Base-by-base conservation (phyloP, 2,888 invertebrate genomes). In the Lathronympha strigana region DNA sequence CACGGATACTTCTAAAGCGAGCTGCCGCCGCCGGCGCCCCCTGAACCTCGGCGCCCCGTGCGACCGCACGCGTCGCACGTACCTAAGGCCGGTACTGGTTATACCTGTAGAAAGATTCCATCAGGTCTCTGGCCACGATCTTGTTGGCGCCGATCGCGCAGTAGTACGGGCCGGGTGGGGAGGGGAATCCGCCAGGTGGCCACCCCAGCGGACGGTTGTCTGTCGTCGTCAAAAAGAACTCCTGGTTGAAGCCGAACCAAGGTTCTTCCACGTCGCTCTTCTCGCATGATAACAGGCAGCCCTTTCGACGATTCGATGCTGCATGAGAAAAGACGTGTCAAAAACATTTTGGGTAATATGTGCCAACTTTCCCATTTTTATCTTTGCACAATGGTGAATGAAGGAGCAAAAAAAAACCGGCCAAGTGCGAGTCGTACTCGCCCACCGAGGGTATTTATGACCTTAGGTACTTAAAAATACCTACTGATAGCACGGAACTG, bases 101-200 rank as follows among this genome's bases (percentile, higher is more conserved):
- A n/a, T 69, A 89, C 90, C 89, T 86, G 69, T 86, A 92, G 79
- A 97, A 96, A 1, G 96, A 95, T 80, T 98, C 97, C 71, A 96
- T 95, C 5, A 97, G 93, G 78, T 97, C 97, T 61, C 97, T 93
- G 0, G 96, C 97, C 71, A 94, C 95, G 5, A 95, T 95, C 73
- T 94, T 95, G 76, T 95, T 93, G 0, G 96, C 95, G 5, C 97
- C 97, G 0, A 96, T 95, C 38, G 95, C 96, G 79, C 97, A 97
- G 82, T 97, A 97, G 84, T 97, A 97, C 0, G 96, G 96, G 0
- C 96, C 95, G 31, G 94, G 94, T 0, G 95, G 95, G 0, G 94
- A 94, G 0, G 95, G 95, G 75, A 93, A 95, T 0, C 94, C 94
- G 25, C 94, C 94, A 11, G 93, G 87, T 0, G 96, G 96, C 96